Evolutionary conservation across 2,797 vertebrate genomes (phyloP), one percentile per base, ranked within the genome.

Genomic region (Carcharodon carcharias): DNA sequence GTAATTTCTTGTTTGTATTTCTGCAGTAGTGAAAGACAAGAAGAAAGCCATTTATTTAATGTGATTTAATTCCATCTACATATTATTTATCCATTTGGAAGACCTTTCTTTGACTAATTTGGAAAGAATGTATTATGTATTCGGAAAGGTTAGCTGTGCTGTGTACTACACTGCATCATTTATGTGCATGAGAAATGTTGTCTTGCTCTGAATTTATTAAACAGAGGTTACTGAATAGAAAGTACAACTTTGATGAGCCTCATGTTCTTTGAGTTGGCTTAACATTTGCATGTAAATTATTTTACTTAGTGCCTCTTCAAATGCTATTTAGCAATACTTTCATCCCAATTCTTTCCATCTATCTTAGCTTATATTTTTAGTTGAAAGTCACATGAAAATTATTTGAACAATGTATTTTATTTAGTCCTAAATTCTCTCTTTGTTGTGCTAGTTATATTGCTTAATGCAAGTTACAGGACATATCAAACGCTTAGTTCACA

Each of bases 241-340:
- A 93, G 61, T 61, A 45, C 35, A 26, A n/a, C 91, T 93, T 93
- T 93, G 91, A 65, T 61, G 26, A 65, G 91, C 21, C 61, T 8
- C 8, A 9, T 65, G 91, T 26, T 4, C 9, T 93, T 93, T 65
- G 31, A 40, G 16, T 65, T 93, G n/a, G 61, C 61, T 93, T 93
- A 45, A n/a, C 21, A 65, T 93, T 93, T 93, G n/a, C 28, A 93
- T 65, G 35, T 65, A 65, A 93, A 93, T 93, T 65, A 93, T 45
- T 65, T 93, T n/a, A 4, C 35, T 61, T 2, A 45, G 61, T 40
- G 18, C n/a, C 91, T 23, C 61, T 23, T 65, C 18, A 93, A 65
- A 93, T 93, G 35, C 40, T 65, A 65, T 93, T 93, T 21, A 45
- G 18, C 91, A 93, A 67, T 65, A 21, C 91, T 45, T 65, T 40